Conservation (phyloP, 2,113 vertebrate species). For the Sakesphorus luctuosus region DNA sequence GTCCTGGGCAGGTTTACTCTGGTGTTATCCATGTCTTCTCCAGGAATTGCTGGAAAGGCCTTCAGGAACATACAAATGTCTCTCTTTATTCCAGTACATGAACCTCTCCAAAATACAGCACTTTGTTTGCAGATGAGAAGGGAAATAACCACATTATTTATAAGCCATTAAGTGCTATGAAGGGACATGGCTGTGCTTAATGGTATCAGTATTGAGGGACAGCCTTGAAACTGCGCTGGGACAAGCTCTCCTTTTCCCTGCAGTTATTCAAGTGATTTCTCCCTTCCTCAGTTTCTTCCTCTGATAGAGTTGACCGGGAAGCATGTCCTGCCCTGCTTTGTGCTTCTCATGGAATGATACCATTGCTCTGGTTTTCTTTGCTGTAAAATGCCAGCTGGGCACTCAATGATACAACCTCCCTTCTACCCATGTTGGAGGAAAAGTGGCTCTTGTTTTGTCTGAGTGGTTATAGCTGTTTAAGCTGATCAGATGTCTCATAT, state of each 20-base stretch:
- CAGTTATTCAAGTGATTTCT: not conserved
- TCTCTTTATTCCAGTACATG: not conserved
- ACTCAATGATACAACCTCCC: not conserved
- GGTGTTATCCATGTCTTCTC: not conserved
- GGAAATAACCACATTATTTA: not conserved
- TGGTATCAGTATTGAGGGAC: not conserved
- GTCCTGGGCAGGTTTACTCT: not conserved
- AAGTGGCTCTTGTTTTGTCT: not conserved
- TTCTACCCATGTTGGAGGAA: not conserved
- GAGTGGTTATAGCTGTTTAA: not conserved
- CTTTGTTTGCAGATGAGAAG: not conserved
- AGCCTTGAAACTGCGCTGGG: not conserved
- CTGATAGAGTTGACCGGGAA: not conserved
- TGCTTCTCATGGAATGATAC: not conserved
- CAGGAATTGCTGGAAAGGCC: not conserved
- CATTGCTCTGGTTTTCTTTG: not conserved
- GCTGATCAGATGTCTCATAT: not conserved
- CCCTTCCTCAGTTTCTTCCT: not conserved
- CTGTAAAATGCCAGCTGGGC: not conserved
- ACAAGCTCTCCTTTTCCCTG: not conserved
- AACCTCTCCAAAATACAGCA: not conserved
- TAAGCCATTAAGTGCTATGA: not conserved
- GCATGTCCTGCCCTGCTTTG: not conserved
- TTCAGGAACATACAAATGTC: not conserved
- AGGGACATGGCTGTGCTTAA: not conserved